These are phyloP conservation scores for Caradrina kadenii DNA, from an alignment of 2,888 invertebrate genomes.

Conservation along the genomic window DNA sequence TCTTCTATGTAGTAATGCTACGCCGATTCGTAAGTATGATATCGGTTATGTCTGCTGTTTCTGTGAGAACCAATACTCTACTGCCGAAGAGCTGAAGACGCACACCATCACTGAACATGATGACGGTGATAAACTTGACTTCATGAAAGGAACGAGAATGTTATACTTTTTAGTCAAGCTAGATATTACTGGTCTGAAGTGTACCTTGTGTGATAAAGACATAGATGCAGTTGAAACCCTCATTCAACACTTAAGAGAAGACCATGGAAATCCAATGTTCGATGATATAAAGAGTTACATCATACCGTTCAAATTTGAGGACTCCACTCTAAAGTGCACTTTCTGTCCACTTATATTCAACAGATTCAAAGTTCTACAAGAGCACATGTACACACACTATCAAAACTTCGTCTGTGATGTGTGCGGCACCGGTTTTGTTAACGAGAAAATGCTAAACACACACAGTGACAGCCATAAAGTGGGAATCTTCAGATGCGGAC, in stretches of 20 bases:
- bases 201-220: slow-evolving; percentile 42
- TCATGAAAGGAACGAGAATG: slow-evolving; percentile 65
- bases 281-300: slow-evolving; percentile 67
- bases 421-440: slow-evolving; percentile 67
- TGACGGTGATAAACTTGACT: slow-evolving; percentile 62
- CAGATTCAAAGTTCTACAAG: slow-evolving; percentile 67
- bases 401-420: slow-evolving; percentile 69
- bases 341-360: slow-evolving; percentile 63
- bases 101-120: slow-evolving; percentile 72
- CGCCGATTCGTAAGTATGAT: slow-evolving; percentile 74
- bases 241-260: slow-evolving; percentile 37
- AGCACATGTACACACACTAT: slow-evolving; percentile 73
- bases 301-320: slow-evolving; percentile 74
- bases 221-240: slow-evolving; percentile 43
- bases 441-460: slow-evolving; percentile 33
- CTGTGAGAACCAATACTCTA: slow-evolving; percentile 68
- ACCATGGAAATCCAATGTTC: slow-evolving; percentile 52
- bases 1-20: slow-evolving; percentile 76
- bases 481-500: slow-evolving; percentile 64
- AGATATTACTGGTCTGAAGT: slow-evolving; percentile 72
- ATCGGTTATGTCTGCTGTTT: slow-evolving; percentile 75
- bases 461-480: slow-evolving; percentile 45
- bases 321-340: slow-evolving; percentile 61
- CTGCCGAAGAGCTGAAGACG: slow-evolving; percentile 72
- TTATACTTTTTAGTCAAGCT: slow-evolving; percentile 71